Evolutionary conservation across 2,888 invertebrate genomes (phyloP), one percentile per base, ranked within the genome.

Genomic region (Pollenia griseotomentosa): DNA sequence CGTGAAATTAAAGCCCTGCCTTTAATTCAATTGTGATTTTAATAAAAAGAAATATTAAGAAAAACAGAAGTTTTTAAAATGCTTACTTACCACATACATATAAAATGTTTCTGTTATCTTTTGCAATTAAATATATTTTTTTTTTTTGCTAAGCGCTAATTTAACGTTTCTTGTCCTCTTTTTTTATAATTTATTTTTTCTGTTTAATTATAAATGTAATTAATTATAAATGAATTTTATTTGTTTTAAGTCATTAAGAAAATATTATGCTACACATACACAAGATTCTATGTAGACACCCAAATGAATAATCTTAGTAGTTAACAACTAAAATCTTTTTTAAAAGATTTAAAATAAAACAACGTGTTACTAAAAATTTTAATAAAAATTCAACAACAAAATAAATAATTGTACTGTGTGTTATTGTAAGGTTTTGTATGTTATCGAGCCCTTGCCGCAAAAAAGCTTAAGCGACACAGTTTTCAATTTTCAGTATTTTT

Each of bases 1-100:
- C 91, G 90, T 55, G 89, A 89, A 78, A 77, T 90, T 11, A 89
- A 89, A 73, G 78, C 86, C 12, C 90, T 91, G 83, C 93, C 93
- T 33, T 89, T 93, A 5, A 92, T 93, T 83, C 90, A 92, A 88
- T 90, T 93, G 88, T 93, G 90, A 91, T 89, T 61, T 14, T 74
- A 55, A 46, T 19, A 40, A 14, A 53, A 75, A 68, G 14, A 66
- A 68, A 12, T n/a, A 68, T 23, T 42, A 51, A 42, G 10, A 4
- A 63, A 66, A 53, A 44, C n/a, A 59, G 9, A 44, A 16, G 61
- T 53, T 51, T 12, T 42, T 61, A 9, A 61, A 44, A 71, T 55
- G 73, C 33, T 16, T 55, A 63, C 42, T 53, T 16, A 16, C 44
- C 8, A 63, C 44, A n/a, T 68, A 40, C 44, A 8, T 71, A 44